Percentiles rank a stretch among this genome's conserved stretches.
phyloP scores from a whole-genome alignment of 2,888 invertebrate genomes.

The Hypsopygia costalis region DNA sequence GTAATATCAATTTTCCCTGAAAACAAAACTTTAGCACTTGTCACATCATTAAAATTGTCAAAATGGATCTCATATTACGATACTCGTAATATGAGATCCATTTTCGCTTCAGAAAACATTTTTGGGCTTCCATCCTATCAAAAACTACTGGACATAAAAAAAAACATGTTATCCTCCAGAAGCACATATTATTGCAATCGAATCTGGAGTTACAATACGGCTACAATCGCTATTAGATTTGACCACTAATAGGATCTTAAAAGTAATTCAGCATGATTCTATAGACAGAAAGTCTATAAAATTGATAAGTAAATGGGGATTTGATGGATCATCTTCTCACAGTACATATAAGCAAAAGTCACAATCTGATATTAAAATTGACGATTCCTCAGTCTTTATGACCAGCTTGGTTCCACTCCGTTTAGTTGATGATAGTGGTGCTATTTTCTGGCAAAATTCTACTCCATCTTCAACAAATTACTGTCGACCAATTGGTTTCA shows the following conservation, averaged over 20 bases:
- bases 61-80: slow-evolving; percentile 4
- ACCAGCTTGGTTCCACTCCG: slow-evolving; percentile 5
- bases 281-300: slow-evolving; percentile 2
- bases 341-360: slow-evolving; percentile 7
- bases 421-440: too few species aligned
- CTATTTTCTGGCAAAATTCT: too few species aligned
- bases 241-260: slow-evolving; percentile 1
- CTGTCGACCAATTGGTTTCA: too few species aligned
- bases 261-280: slow-evolving; percentile 7
- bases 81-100: slow-evolving; percentile 7
- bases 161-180: slow-evolving; percentile 7
- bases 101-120: slow-evolving; percentile 5
- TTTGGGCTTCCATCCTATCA: slow-evolving; percentile 9
- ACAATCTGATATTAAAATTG: background rate
- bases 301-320: slow-evolving; percentile 7
- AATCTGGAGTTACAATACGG: slow-evolving; percentile 7
- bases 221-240: slow-evolving; percentile 9
- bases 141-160: slow-evolving; percentile 9
- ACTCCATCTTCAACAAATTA: too few species aligned
- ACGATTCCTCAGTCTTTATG: slow-evolving; percentile 4
- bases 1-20: too few species aligned
- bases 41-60: background rate
- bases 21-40: too few species aligned
- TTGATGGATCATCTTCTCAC: slow-evolving; percentile 8
- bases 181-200: slow-evolving; percentile 7